Conservation (phyloP, 2,113 vertebrate species). For the Dermatemys mawii region DNA sequence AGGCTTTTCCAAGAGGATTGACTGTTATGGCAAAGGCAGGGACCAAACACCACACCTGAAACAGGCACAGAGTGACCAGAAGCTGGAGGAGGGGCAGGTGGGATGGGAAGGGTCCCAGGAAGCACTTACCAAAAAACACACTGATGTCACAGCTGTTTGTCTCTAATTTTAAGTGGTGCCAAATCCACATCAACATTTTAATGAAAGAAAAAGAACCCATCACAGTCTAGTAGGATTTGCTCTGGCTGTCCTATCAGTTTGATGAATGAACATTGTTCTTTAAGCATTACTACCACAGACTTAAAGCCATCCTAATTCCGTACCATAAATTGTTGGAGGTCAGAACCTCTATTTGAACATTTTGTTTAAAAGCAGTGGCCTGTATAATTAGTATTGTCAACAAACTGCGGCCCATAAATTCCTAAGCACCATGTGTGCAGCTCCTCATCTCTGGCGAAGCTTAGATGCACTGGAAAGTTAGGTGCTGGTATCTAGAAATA, state of each 20-base stretch:
- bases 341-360: slow-evolving; percentile 54
- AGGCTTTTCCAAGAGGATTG: background rate
- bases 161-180: background rate
- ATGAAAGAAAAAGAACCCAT: background rate
- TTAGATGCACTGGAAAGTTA: background rate
- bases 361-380: slow-evolving; percentile 54
- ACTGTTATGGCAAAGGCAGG: background rate
- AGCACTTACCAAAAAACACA: background rate
- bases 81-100: accelerated
- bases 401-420: slow-evolving; percentile 47
- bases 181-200: slow-evolving; percentile 53
- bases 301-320: slow-evolving; percentile 44
- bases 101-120: background rate
- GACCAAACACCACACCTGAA: background rate
- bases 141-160: background rate
- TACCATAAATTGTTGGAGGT: slow-evolving; percentile 14
- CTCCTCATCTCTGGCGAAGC: background rate
- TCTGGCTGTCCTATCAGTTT: slow-evolving; percentile 41
- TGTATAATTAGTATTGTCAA: slow-evolving; percentile 46
- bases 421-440: background rate
- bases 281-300: slow-evolving; percentile 20
- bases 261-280: slow-evolving; percentile 52
- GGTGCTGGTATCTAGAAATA: background rate
- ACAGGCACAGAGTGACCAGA: too few relatives aligned
- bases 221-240: slow-evolving; percentile 41